Percentiles rank a stretch among this genome's conserved stretches.
phyloP scores from a whole-genome alignment of 2,888 invertebrate genomes.

The Odontocerum albicorne region DNA sequence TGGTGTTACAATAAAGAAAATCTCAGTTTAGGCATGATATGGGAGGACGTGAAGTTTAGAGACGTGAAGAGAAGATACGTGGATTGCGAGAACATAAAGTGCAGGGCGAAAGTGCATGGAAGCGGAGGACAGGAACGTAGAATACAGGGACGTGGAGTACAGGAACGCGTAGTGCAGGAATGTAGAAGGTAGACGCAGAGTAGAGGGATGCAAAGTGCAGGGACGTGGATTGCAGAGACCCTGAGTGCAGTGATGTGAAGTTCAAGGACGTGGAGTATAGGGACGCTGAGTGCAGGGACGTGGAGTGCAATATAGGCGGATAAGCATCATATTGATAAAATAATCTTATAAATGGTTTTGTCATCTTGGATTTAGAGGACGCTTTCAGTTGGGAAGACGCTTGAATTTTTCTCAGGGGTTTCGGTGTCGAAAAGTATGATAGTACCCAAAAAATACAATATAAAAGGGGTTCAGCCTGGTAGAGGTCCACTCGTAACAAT shows the following conservation, averaged over 20 bases:
- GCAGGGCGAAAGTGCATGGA: neutral
- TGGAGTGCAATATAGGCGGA: neutral
- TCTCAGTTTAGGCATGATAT: neutral
- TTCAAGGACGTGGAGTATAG: neutral
- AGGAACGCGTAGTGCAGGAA: neutral
- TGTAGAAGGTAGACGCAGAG: neutral
- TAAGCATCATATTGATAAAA: too few relatives aligned
- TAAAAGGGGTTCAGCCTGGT: too few relatives aligned
- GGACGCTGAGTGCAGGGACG: neutral
- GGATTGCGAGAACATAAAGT: neutral
- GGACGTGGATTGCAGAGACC: neutral
- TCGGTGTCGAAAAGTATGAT: too few relatives aligned
- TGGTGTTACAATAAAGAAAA: too few relatives aligned
- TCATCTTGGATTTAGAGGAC: too few relatives aligned
- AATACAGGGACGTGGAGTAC: neutral
- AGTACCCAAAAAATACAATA: too few relatives aligned
- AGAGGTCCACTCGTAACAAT: too few relatives aligned
- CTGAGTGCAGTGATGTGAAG: neutral
- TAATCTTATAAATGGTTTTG: too few relatives aligned
- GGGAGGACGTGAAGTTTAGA: neutral
- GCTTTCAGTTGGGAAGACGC: too few relatives aligned
- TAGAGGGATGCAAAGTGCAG: neutral
- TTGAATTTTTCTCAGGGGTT: too few relatives aligned
- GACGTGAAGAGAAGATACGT: neutral
- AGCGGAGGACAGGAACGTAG: neutral